Base-by-base conservation (phyloP, 2,888 invertebrate genomes). In the Tenthredo distinguenda region DNA sequence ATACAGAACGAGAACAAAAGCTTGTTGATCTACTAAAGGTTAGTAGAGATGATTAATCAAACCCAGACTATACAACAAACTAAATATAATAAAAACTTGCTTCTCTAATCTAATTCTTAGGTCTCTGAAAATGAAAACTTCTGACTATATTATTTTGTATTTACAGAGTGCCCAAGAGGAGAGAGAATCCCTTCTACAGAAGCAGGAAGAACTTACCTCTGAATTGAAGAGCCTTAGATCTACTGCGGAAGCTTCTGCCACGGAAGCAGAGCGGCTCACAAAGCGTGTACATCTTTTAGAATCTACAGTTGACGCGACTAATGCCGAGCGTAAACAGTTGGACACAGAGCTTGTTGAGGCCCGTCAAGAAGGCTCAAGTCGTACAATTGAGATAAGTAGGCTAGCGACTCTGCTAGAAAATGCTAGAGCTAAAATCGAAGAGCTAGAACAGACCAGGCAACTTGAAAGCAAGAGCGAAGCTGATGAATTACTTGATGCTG, bases 1-100 rank as follows among this genome's bases (percentile, higher is more conserved):
- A 95, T n/a, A 96, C 96, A 2, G 97, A 97, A 91, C 94, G 96
- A 1, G 97, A 97, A 90, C 96, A 97, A 89, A 97, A 98, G 92
- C 94, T 99, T 71, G 95, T 98, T 43, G 97, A 97, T 90, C 95
- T 98, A 82, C 94, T 98, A 10, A 98, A 98, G 94, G 96, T 96
- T 92, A 87, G 58, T 62, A 1, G 12, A 72, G 72, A 10, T 2
- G 40, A 72, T 55, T 34, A n/a, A 34, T 34, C 18, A 34, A 7
- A n/a, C 1, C 15, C 15, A 55, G 5, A 10, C 18, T 9, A 18
- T 31, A 2, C 18, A 50, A 77, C n/a, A 34, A 72, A 72, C 58
- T 71, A 6, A 72, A 15, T 15, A 34, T 18, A 26, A 37, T 15
- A 37, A 6, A 34, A 40, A 31, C 15, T 55, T n/a, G 12, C 15